Percentiles rank a stretch among this genome's conserved stretches.
These are phyloP conservation scores for Dolichopus griseipennis DNA, from an alignment of 2,888 invertebrate species.

Conservation along the genomic window DNA sequence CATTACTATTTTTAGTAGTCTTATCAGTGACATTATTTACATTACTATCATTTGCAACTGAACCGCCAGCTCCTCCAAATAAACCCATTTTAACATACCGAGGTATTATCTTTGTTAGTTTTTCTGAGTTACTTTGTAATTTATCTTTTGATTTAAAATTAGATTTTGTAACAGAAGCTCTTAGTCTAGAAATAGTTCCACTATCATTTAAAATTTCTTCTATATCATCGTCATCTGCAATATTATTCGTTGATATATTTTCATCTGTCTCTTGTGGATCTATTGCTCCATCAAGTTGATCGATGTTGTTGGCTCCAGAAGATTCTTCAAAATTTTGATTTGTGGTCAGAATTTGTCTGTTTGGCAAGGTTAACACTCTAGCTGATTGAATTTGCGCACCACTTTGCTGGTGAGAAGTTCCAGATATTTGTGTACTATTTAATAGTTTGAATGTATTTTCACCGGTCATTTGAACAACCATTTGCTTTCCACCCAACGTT, in stretches of 20 bases:
- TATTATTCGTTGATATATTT: neutral
- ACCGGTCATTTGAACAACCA: conserved; percentile 9
- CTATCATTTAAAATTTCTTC: conserved; percentile 2
- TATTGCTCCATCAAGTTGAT: conserved; percentile 1
- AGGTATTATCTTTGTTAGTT: neutral
- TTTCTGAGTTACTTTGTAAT: neutral
- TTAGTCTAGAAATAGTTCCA: neutral
- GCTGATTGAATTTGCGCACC: neutral
- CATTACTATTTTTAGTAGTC: neutral
- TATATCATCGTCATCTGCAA: neutral
- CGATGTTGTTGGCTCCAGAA: neutral
- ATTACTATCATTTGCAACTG: neutral
- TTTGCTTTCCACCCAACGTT: neutral
- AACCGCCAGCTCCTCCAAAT: conserved; percentile 7
- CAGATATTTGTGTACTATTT: no score
- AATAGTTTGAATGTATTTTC: conserved; percentile 9
- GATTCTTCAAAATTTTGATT: neutral
- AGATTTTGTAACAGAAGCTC: neutral
- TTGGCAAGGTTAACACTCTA: neutral
- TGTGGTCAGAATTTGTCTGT: neutral
- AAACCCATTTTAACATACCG: conserved; percentile 2
- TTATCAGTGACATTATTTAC: neutral
- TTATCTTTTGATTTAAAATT: neutral
- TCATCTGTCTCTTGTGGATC: neutral
- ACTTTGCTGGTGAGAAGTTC: neutral